These are phyloP conservation scores for Poecile montanus DNA, from an alignment of 2,797 vertebrate genomes.

Conservation along the genomic window DNA sequence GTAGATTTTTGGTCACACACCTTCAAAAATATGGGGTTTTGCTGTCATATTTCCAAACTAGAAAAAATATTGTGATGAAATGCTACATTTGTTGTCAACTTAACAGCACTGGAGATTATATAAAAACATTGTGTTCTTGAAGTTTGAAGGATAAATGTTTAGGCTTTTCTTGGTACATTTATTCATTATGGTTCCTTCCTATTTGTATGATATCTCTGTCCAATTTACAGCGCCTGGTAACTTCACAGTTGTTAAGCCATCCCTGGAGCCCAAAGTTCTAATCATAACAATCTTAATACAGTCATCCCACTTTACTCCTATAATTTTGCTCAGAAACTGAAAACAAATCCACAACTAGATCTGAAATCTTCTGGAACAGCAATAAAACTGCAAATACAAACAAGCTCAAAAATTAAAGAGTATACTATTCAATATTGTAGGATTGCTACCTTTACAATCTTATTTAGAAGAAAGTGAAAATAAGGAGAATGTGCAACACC, in stretches of 20 bases:
- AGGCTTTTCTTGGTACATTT: background rate
- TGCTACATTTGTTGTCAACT: background rate
- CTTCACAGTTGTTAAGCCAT: background rate
- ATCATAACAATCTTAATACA: background rate
- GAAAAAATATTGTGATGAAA: background rate
- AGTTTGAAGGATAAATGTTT: background rate
- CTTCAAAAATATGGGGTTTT: fast-evolving
- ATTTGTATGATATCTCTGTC: background rate
- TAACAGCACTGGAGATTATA: background rate
- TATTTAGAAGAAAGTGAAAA: background rate
- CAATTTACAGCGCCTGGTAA: background rate
- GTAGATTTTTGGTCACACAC: background rate
- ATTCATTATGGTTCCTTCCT: background rate
- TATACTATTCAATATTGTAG: background rate
- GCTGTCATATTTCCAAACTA: background rate
- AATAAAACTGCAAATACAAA: background rate
- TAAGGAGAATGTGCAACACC: background rate
- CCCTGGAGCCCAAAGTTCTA: background rate
- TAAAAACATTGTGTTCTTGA: background rate
- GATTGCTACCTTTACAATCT: background rate
- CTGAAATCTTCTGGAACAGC: background rate
- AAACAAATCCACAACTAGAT: background rate
- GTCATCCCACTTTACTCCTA: background rate
- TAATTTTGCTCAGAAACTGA: background rate
- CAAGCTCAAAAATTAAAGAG: background rate